These are phyloP conservation scores for Holothuria glaberrima DNA, from an alignment of 35 echinoderm and acorn worm genomes.

Conservation along the genomic window DNA sequence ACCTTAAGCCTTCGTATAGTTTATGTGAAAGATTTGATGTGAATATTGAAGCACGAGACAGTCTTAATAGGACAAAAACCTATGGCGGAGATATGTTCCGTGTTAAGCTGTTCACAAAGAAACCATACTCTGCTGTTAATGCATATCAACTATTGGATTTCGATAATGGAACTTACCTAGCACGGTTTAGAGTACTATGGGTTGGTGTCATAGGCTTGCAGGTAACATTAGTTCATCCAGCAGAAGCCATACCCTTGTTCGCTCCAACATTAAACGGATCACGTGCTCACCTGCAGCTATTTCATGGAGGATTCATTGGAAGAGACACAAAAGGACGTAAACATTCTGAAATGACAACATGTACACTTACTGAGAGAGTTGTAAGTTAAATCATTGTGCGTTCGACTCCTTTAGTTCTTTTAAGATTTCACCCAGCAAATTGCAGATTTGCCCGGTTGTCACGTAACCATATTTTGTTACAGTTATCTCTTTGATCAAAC, in stretches of 20 bases:
- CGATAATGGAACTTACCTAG: conserved; percentile 5
- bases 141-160: neutral
- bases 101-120: neutral
- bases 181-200: conserved; percentile 15
- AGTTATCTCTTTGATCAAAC: no score
- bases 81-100: conserved; percentile 14
- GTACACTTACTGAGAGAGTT: neutral
- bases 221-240: neutral
- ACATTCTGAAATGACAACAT: neutral
- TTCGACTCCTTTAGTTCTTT: no score
- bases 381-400: no score
- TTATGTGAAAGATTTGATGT: neutral
- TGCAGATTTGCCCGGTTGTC: no score
- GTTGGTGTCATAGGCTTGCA: neutral
- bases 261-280: neutral
- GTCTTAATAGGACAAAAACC: neutral
- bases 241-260: neutral
- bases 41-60: neutral
- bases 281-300: neutral
- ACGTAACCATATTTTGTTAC: no score
- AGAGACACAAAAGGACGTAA: neutral
- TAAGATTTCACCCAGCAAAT: no score
- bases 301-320: neutral
- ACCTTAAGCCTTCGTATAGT: neutral
- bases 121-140: conserved; percentile 10